Evolutionary conservation across 92 coral and sea anemone species (phyloP), one percentile per base, ranked within the genome.

Genomic region (Scolanthus callimorphus): DNA sequence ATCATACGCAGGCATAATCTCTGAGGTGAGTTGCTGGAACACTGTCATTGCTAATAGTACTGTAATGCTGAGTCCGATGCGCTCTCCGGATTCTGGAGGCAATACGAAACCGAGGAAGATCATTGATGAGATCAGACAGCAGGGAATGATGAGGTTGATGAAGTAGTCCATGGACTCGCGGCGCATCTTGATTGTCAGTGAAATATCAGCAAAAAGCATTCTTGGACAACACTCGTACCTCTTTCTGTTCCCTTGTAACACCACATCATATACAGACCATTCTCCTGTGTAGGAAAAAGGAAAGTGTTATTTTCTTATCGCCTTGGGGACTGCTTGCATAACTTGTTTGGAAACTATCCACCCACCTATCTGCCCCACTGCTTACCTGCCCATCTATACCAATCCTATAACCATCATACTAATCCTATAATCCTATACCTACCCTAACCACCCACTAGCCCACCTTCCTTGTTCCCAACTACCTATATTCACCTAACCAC

Each of bases 21-120:
- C 97, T 4, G 97, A 84, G 0, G 97, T 91, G 9, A 91, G 83
- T 51, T 91, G 97, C 37, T 91, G 97, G 30, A 91, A 91, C 0
- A 91, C 97, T 0, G 97, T 91, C 97, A 91, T 91, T 0, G 97
- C 97, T 20, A 91, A 76, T 48, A 91, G 82, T 0, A 91, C 97
- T 0, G 97, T 91, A 23, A 91, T 91, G 48, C 97, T 88, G 12
- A 91, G 63, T 11, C 97, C 97, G 24, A 91, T 82, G 0, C 97
- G 92, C 66, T 91, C 97, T 2, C 97, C 97, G 11, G 96, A 83
- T 34, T 91, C 96, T 0, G 97, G 97, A 1, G 97, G 97, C 1
- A 91, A 63, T 10, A 91, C 72, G 34, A 91, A 91, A 0, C 97
- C 97, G 15, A 91, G 83, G 38, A 91, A 91, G 3, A 84, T 91